phyloP scores from a whole-genome alignment of 2,797 vertebrate species.

The Malacoraja senta region DNA sequence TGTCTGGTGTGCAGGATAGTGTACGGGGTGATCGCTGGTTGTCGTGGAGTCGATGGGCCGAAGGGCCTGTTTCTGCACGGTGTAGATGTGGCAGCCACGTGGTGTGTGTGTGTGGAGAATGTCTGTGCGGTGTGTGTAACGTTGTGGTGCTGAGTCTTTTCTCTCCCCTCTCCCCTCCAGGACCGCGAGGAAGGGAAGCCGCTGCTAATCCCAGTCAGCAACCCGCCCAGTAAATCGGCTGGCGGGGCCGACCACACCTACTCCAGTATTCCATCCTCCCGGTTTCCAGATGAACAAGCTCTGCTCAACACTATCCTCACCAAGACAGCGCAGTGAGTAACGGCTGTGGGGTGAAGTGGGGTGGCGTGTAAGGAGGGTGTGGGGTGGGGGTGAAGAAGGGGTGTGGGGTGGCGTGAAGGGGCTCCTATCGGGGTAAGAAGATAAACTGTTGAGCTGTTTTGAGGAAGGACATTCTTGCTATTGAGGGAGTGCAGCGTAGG shows the following conservation, averaged over 20 bases:
- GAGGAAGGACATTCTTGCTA: no score
- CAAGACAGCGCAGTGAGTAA: slow-evolving; percentile 82
- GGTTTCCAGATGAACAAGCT: slow-evolving; percentile 81
- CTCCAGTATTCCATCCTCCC: slow-evolving; percentile 67
- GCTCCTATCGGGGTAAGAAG: no score
- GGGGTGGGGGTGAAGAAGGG: no score
- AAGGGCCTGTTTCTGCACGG: no score
- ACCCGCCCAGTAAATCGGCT: slow-evolving; percentile 73
- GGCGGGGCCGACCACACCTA: slow-evolving; percentile 75
- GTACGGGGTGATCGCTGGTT: no score
- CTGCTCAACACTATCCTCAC: slow-evolving; percentile 83
- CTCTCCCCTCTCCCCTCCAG: slow-evolving; percentile 48
- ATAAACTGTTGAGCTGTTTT: no score
- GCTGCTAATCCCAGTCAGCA: slow-evolving; percentile 69
- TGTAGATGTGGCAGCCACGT: no score
- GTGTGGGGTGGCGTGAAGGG: background rate
- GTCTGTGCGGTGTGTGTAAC: background rate
- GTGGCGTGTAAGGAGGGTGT: background rate
- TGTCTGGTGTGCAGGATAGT: no score
- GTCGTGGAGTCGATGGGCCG: no score
- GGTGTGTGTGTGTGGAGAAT: no score
- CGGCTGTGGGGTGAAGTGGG: background rate
- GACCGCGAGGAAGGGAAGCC: slow-evolving; percentile 71
- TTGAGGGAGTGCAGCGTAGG: no score
- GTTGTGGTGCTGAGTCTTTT: no score